Evolutionary conservation across 2,113 vertebrate genomes (phyloP), one percentile per base, ranked within the genome.

Genomic region (Proterorhinus semilunaris): DNA sequence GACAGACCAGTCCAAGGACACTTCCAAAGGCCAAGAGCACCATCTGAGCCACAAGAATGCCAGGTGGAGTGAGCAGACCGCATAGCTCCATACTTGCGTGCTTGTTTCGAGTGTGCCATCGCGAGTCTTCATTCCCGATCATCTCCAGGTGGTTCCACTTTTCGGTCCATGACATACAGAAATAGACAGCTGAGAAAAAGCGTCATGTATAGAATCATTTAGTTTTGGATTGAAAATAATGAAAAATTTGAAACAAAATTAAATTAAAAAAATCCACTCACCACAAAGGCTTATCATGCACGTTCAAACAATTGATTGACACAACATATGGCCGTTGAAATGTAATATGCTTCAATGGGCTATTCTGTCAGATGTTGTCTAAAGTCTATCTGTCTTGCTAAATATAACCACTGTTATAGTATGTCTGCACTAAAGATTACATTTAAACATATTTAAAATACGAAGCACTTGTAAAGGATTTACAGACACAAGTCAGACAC

Each of bases 1-100:
- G 79, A 77, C 83, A 62, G 59, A 67, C 47, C 57, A 47, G 75
- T 61, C 48, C 67, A 80, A 83, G 74, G 78, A 66, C 36, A 15
- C 55, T 65, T 49, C 36, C 10, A 62, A 58, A 66, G 63, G 49
- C 44, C 46, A 43, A 61, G 46, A 62, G 45, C 21, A 15, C 43
- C 43, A 27, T n/a, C 43, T 36, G 54, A 70, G 27, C 12, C 51
- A 50, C 1, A 45, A 47, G 55, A 57, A 65, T 52, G 59, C 53
- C 65, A 55, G 49, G 50, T 48, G 67, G 50, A 76, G 47, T 12
- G 59, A 17, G 44, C 11, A 45, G 42, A 45, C 11, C 10, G 15
- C 43, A 11, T 17, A 9, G 43, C 62, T 63, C 45, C 44, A 45
- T 10, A 16, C 45, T 51, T 67, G 6, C 16, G 6, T 46, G 49